phyloP scores from a whole-genome alignment of 1,140 invertebrate genomes.

The Chymomyza costata region DNA sequence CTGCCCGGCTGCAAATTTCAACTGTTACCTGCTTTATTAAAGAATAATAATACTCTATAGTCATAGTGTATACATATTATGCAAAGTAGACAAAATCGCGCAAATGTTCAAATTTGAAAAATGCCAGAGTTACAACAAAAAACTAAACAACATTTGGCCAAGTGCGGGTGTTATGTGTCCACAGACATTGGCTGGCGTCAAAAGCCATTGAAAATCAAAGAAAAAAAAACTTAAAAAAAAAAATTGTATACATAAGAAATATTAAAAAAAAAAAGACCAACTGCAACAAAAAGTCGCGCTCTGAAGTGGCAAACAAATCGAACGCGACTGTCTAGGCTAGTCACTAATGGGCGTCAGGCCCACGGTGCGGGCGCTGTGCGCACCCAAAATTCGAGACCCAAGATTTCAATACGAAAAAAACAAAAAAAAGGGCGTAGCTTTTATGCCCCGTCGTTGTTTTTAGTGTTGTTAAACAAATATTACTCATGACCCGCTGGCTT shows the following conservation, averaged over 20 bases:
- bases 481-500: slow-evolving; percentile 43
- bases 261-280: slow-evolving; percentile 1
- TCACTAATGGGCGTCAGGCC: slow-evolving; percentile 9
- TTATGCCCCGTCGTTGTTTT: slow-evolving; percentile 12
- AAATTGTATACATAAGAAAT: slow-evolving; percentile 1
- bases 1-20: too few species aligned
- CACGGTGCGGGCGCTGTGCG: too few species aligned
- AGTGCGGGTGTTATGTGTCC: slow-evolving; percentile 13
- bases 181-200: slow-evolving; percentile 23
- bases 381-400: too few species aligned
- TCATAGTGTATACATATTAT: too few species aligned
- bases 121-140: slow-evolving; percentile 49
- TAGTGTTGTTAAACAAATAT: slow-evolving; percentile 59
- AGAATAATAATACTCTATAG: too few species aligned
- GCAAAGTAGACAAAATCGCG: slow-evolving; percentile 56
- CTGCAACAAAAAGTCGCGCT: slow-evolving; percentile 21
- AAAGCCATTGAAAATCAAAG: slow-evolving; percentile 16
- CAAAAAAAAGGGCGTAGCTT: slow-evolving; percentile 55
- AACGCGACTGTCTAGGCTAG: too few species aligned
- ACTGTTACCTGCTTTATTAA: too few species aligned
- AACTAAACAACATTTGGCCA: slow-evolving; percentile 27
- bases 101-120: slow-evolving; percentile 69
- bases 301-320: slow-evolving; percentile 19
- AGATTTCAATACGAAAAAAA: too few species aligned
- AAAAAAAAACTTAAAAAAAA: slow-evolving; percentile 4